Evolutionary conservation across 2,797 vertebrate species (phyloP), one percentile per base, ranked within the genome.

Genomic region (Argya squamiceps): DNA sequence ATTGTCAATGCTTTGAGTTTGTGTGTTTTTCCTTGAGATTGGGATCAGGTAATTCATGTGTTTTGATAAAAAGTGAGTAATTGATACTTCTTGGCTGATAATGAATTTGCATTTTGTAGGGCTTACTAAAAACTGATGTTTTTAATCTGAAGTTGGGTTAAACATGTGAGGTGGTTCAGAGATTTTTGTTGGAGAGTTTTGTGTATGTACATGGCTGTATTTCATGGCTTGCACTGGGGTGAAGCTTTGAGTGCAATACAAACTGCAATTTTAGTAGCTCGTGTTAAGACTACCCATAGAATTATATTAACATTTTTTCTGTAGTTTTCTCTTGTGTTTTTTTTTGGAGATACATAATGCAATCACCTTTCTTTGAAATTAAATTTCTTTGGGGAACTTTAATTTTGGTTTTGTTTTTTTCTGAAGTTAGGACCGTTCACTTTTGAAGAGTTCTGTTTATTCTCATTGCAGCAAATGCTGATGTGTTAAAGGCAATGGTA

Each of bases 401-500:
- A 52, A 74, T 88, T 85, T 96, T 60, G 11, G 26, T 52, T 41
- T 68, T 73, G 6, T 9, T 81, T 77, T 43, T 67, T 41, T 9
- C 14, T 49, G 0, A 94, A 92, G 69, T 65, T 85, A 87, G 60
- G 80, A 30, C 26, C 0, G 4, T 80, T 70, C 84, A 65, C 36
- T 96, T 93, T 32, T 95, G 86, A 94, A 95, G 75, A 88, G 24
- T 80, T 95, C 46, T 94, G 6, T 94, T 92, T 97, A 87, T 97
- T 85, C 78, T 86, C 91, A 74, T 93, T 94, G 70, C 97, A 99
- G 99, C 99, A 43, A 99, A 99, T 97, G 98, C 98, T 2, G 99
- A 99, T 91, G 98, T 99, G 67, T 98, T 99, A 93, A 99, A 99
- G 92, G 99, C 99, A 94, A 99, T 99, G 99, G 95, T 99, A 77